Conservation (phyloP, 2,888 invertebrate species). For the Drosophila koepferae region DNA sequence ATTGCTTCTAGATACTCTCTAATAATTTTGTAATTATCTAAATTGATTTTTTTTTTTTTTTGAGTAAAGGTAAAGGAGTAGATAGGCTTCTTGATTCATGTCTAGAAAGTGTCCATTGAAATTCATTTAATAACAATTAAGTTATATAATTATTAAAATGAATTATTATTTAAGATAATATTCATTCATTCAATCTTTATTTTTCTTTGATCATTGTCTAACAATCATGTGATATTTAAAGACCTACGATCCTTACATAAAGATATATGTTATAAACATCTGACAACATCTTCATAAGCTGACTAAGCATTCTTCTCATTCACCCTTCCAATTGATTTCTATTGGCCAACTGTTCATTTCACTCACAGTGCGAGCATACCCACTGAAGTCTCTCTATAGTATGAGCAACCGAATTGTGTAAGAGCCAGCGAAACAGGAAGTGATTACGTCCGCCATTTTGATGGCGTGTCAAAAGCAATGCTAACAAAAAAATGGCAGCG, state of each 20-base stretch:
- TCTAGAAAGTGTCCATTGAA: too few species aligned
- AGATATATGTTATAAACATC: not conserved
- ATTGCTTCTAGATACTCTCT: constrained; percentile 2
- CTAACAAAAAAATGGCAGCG: constrained; percentile 24
- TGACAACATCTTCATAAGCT: not conserved
- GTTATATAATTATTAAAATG: too few species aligned
- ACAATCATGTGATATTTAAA: not conserved
- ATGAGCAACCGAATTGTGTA: constrained; percentile 38
- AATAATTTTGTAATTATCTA: too few species aligned
- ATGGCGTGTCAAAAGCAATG: constrained; percentile 67
- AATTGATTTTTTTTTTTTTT: too few species aligned
- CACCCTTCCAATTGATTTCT: not conserved
- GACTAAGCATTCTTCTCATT: not conserved
- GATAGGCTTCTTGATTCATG: too few species aligned
- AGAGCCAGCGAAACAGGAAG: constrained; percentile 65
- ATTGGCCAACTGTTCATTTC: not conserved
- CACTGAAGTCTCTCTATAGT: not conserved
- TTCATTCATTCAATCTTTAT: too few species aligned
- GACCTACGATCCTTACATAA: not conserved
- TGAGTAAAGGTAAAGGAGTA: too few species aligned
- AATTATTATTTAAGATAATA: too few species aligned
- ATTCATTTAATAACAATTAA: too few species aligned
- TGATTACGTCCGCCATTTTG: constrained; percentile 78
- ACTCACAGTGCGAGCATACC: not conserved
- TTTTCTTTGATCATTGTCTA: not conserved